phyloP scores from a whole-genome alignment of 2,797 vertebrate species.

The Micromesistius poutassou region DNA sequence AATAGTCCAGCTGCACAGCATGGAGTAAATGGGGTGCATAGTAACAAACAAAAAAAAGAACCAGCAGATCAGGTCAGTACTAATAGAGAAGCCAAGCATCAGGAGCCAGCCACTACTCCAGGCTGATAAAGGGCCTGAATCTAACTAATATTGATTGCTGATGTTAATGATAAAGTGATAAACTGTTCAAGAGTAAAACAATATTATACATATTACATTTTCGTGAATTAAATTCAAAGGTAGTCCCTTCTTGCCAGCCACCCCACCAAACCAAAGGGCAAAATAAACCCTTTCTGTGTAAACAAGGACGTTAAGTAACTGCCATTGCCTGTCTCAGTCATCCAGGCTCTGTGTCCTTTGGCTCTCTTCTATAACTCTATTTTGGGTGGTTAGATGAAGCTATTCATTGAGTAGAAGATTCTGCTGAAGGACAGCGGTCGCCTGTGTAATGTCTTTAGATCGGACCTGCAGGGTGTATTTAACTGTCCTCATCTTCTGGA shows the following conservation, averaged over 20 bases:
- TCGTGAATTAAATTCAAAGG: background rate
- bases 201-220: background rate
- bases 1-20: too few species aligned
- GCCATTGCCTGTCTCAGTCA: background rate
- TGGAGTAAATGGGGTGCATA: too few species aligned
- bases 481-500: background rate
- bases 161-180: too few species aligned
- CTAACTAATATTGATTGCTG: too few species aligned
- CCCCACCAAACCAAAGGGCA: background rate
- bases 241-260: too few species aligned
- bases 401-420: background rate
- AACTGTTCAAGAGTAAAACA: too few species aligned
- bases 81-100: too few species aligned
- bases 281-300: constrained; percentile 32
- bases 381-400: background rate
- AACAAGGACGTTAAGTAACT: constrained; percentile 50
- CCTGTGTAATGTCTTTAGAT: background rate
- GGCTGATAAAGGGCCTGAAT: too few species aligned
- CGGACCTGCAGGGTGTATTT: background rate
- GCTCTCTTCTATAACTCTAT: background rate
- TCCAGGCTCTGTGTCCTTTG: background rate
- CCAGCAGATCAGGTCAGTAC: too few species aligned
- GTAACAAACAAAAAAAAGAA: too few species aligned
- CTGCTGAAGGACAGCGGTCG: background rate
- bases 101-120: too few species aligned